phyloP scores from a whole-genome alignment of 2,888 invertebrate species.

The Leptinotarsa rubiginosa region DNA sequence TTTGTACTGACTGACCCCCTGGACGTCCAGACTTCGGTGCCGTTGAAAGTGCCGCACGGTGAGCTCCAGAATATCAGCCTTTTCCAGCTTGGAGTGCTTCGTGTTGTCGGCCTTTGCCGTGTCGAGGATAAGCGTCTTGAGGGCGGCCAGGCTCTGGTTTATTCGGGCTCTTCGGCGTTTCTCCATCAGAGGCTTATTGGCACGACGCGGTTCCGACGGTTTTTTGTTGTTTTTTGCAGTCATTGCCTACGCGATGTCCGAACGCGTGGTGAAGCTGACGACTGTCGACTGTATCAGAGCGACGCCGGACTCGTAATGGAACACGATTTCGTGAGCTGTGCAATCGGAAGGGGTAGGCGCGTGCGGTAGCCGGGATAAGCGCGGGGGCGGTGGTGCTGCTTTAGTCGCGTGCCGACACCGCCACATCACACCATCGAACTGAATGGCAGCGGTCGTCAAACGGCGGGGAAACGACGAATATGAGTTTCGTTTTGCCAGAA shows the following conservation, averaged over 20 bases:
- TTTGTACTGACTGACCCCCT: conserved; percentile 74
- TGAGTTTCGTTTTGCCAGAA: neutral
- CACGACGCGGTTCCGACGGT: conserved; percentile 68
- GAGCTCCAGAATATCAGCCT: conserved; percentile 86
- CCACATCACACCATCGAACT: conserved; percentile 65
- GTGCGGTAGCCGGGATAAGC: conserved; percentile 59
- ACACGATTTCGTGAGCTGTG: conserved; percentile 40
- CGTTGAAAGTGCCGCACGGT: conserved; percentile 85
- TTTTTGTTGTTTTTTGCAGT: conserved; percentile 62
- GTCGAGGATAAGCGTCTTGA: conserved; percentile 79
- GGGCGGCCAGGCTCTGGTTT: conserved; percentile 79
- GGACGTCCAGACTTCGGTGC: conserved; percentile 76
- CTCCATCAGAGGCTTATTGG: conserved; percentile 84
- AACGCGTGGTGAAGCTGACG: conserved; percentile 43
- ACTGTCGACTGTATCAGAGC: conserved; percentile 32
- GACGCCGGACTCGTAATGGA: conserved; percentile 21
- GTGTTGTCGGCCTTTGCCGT: conserved; percentile 76
- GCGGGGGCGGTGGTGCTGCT: conserved; percentile 60
- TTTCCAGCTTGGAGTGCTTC: conserved; percentile 85
- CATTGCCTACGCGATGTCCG: conserved; percentile 52
- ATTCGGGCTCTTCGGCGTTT: conserved; percentile 79
- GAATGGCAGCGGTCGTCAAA: conserved; percentile 56
- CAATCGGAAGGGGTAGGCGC: conserved; percentile 56
- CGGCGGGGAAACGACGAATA: conserved; percentile 43
- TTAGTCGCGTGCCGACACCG: conserved; percentile 68